Evolutionary conservation across 2,888 invertebrate species (phyloP).

Genomic region (Orgyia antiqua): DNA sequence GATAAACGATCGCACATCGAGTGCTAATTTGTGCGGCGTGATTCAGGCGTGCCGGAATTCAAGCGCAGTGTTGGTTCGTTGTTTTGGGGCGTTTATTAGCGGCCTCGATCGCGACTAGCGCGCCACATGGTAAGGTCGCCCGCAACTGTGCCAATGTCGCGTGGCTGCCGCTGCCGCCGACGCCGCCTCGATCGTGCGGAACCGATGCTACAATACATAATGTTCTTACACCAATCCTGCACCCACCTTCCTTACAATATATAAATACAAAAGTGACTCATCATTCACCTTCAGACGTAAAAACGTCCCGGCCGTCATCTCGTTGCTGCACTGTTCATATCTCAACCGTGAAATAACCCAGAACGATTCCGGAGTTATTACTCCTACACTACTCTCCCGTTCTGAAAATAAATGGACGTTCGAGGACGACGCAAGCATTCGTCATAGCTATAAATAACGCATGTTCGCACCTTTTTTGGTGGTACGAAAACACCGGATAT

Average conservation of each 20-base stretch:
- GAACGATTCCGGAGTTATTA: constrained; percentile 39
- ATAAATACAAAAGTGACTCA: constrained; percentile 22
- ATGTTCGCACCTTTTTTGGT: constrained; percentile 75
- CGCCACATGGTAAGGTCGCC: constrained; percentile 48
- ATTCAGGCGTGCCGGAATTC: constrained; percentile 70
- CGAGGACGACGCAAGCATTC: constrained; percentile 54
- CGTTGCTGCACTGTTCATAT: constrained; percentile 8
- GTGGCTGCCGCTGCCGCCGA: constrained; percentile 38
- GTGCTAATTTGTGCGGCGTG: constrained; percentile 53
- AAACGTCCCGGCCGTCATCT: constrained; percentile 11
- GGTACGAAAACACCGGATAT: constrained; percentile 71
- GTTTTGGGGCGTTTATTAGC: constrained; percentile 67
- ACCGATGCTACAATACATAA: constrained; percentile 35
- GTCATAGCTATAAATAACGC: constrained; percentile 70
- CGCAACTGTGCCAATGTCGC: constrained; percentile 76
- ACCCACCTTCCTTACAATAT: constrained; percentile 12
- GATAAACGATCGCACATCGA: constrained; percentile 44
- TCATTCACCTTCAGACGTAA: constrained; percentile 21
- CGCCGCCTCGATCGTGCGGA: constrained; percentile 58
- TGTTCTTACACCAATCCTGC: constrained; percentile 20
- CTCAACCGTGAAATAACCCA: constrained; percentile 29
- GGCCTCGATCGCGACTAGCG: constrained; percentile 63
- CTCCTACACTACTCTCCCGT: constrained; percentile 49
- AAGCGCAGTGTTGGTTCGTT: constrained; percentile 48
- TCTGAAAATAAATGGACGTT: constrained; percentile 61